Evolutionary conservation across 2,888 invertebrate species (phyloP), one percentile per base, ranked within the genome.

Genomic region (Germaria angustata): DNA sequence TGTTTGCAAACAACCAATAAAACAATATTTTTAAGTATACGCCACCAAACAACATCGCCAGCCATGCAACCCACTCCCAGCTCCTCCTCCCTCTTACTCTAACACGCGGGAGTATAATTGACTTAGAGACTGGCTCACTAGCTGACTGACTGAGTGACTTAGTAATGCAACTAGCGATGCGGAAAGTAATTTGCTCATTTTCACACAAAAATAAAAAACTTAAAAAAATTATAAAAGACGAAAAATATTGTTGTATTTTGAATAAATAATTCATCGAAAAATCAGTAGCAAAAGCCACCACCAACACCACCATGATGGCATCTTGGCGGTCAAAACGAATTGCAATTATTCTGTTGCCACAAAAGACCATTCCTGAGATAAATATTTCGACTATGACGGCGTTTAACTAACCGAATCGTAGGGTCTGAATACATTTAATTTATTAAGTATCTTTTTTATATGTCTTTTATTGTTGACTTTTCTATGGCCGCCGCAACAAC

Each of bases 131-230:
- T 36, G 55, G 28, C 71, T 66, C 36, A 44, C 59, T 76, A 24
- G 72, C 72, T 66, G 76, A 71, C 81, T 76, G 44, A 76, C 69
- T 72, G 72, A 81, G 53, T 82, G 75, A 66, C 78, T 82, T 82
- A 82, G 63, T 78, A 69, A 55, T 69, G 66, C 59, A 71, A 61
- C 79, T 75, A 79, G 59, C 82, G 82, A 82, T 79, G 82, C 82
- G 82, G 82, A 82, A 82, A 79, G 82, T 63, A 75, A 66, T 79
- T 79, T 66, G 69, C 78, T 82, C 69, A 75, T 82, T 79, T 82
- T 75, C 75, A 75, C 81, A 79, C 24, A 71, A 69, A 65, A 61
- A 28, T 51, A 13, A 22, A 57, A 17, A 17, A 36, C 51, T 22
- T 2, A n/a, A 20, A n/a, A 53, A 36, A 32, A 66, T 6, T n/a